Evolutionary conservation across 2,888 invertebrate species (phyloP), one percentile per base, ranked within the genome.

Genomic region (Myopa testacea): DNA sequence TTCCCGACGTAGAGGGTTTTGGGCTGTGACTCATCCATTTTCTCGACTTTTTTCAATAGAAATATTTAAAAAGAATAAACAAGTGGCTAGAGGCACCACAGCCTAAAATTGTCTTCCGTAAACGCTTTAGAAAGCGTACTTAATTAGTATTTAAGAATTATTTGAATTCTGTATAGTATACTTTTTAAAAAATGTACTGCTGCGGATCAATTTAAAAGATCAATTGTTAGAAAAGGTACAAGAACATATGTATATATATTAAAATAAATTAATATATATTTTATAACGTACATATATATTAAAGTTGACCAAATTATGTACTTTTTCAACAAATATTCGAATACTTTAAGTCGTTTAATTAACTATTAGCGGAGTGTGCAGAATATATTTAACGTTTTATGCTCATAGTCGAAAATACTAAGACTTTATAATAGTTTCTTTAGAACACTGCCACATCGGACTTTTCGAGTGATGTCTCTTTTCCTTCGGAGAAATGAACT

Each of bases 1-100:
- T 98, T 98, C 90, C 98, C 98, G 91, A 98, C 98, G 92, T 98
- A 98, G 90, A 96, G 93, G 91, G 97, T 97, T 92, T 96, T 95
- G 89, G 96, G 97, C 92, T 95, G 95, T 91, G 95, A 95, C 92
- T 96, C 96, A 92, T 96, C 96, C 93, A 95, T 95, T 58, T 7
- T 60, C 16, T 10, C 78, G 60, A 74, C 77, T 76, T 78, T 77
- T 78, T n/a, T 71, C 16, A 19, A 50, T 52, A 14, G 45, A 50
- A 60, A 67, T 16, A 45, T 45, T 67, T 50, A 37, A 19, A 37
- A 26, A 10, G 16, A 68, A 68, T 68, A 68, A 60, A 38, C 16
- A 12, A 55, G 40, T 38, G 34, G 40, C 26, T 40, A 58, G 26
- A 8, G 10, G n/a, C 34, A 55, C 19, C 40, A 68, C 75, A 75